These are phyloP conservation scores for Antrozous pallidus DNA, from an alignment of 2,797 vertebrate genomes.

Conservation along the genomic window DNA sequence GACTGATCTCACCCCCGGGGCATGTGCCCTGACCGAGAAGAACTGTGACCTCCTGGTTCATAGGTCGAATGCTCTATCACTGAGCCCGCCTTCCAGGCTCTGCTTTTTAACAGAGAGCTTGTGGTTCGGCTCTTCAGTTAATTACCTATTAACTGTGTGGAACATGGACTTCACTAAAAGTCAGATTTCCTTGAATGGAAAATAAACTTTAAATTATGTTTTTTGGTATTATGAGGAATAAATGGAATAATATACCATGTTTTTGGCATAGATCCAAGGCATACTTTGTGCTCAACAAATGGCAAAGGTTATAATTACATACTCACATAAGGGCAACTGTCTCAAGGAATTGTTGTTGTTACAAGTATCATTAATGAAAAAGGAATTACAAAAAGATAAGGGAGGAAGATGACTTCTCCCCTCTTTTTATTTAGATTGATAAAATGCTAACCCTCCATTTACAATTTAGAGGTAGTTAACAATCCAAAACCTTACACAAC, in stretches of 20 bases:
- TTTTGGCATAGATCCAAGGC: not conserved
- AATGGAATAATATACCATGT: not conserved
- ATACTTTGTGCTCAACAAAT: not conserved
- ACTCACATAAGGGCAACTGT: not conserved
- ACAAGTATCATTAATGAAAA: not conserved
- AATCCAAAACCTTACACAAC: not conserved
- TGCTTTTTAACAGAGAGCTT: not conserved
- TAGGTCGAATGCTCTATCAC: too few relatives aligned
- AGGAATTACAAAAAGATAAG: not conserved
- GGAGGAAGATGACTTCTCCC: not conserved
- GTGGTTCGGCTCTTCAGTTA: not conserved
- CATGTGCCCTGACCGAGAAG: too few relatives aligned
- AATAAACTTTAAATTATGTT: not conserved
- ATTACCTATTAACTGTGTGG: not conserved
- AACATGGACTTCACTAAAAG: not conserved
- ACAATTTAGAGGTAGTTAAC: not conserved
- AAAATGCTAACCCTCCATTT: not conserved
- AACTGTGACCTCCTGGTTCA: too few relatives aligned
- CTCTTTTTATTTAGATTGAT: not conserved
- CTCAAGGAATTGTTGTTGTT: not conserved
- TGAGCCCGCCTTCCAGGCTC: not conserved
- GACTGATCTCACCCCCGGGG: too few relatives aligned
- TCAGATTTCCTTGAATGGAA: not conserved
- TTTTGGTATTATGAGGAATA: not conserved
- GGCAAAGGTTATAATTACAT: not conserved